Evolutionary conservation across 2,888 invertebrate genomes (phyloP).

Genomic region (Polietes domitor): DNA sequence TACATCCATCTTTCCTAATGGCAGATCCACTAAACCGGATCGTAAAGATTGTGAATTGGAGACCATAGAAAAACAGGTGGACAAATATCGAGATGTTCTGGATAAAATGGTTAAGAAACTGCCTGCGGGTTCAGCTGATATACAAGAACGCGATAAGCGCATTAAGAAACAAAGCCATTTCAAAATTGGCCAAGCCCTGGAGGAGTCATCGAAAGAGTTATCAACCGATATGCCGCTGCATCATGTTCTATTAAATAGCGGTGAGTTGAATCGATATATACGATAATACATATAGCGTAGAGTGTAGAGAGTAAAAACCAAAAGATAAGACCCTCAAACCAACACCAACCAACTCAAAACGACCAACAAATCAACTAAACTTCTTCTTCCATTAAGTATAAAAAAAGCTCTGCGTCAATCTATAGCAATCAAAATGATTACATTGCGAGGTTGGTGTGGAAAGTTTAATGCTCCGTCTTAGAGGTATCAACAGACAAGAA

Average conservation of each 20-base stretch:
- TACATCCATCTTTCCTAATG: constrained; percentile 4
- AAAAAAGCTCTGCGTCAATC: neutral
- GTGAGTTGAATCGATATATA: constrained; percentile 71
- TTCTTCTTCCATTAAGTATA: neutral
- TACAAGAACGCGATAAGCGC: constrained; percentile 86
- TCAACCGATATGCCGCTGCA: constrained; percentile 82
- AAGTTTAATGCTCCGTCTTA: too few relatives aligned
- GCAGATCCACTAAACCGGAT: constrained; percentile 71
- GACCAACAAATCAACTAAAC: constrained; percentile 26
- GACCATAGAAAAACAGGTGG: constrained; percentile 79
- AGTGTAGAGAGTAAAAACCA: neutral
- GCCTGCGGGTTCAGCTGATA: constrained; percentile 73
- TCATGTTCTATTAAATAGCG: constrained; percentile 77
- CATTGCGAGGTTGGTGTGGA: neutral
- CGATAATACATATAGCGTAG: too few relatives aligned
- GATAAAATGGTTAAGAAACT: constrained; percentile 81
- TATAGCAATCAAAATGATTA: constrained; percentile 13
- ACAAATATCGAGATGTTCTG: constrained; percentile 80
- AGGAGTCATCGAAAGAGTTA: constrained; percentile 85
- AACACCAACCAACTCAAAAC: neutral
- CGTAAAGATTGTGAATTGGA: constrained; percentile 79
- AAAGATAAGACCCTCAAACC: constrained; percentile 1
- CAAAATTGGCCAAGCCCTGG: constrained; percentile 88
- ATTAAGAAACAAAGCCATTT: constrained; percentile 94
- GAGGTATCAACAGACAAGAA: too few relatives aligned